These are phyloP conservation scores for Halisarca cf. caerulea DNA, from an alignment of 37 sponge, comb jelly and placozoan species.

Conservation along the genomic window DNA sequence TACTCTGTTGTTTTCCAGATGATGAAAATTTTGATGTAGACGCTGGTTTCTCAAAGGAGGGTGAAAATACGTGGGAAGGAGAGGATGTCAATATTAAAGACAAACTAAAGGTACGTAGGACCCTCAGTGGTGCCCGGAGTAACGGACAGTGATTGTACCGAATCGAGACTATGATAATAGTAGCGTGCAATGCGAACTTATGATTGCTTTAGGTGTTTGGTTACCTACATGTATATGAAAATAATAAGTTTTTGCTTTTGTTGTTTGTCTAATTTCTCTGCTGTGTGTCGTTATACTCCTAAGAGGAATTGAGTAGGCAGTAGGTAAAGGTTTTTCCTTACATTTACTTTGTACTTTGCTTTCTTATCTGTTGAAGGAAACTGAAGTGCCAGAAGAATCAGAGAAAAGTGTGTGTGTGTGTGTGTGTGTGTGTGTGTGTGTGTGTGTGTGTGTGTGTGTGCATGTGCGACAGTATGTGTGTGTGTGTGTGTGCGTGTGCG, in stretches of 20 bases:
- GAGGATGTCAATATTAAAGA: slow-evolving; percentile 36
- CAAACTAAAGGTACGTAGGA: not conserved
- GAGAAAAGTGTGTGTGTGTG: not conserved
- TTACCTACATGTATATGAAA: too few relatives aligned
- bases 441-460: not conserved
- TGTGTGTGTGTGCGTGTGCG: not conserved
- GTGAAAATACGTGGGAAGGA: slow-evolving; percentile 47
- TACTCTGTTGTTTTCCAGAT: not conserved
- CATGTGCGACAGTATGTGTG: not conserved
- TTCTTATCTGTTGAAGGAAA: too few relatives aligned
- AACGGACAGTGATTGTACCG: too few relatives aligned
- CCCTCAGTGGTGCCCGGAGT: not conserved
- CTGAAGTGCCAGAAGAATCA: not conserved
- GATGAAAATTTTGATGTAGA: slow-evolving; percentile 67
- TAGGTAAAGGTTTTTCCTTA: too few relatives aligned
- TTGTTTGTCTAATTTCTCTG: not conserved
- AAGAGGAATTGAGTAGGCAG: too few relatives aligned
- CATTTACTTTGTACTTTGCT: too few relatives aligned
- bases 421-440: not conserved
- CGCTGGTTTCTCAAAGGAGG: slow-evolving; percentile 50
- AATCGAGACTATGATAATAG: too few relatives aligned
- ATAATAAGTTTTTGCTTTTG: not conserved
- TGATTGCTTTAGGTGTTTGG: too few relatives aligned
- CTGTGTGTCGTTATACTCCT: too few relatives aligned
- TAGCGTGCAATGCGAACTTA: too few relatives aligned